Evolutionary conservation across 2,113 vertebrate species (phyloP), one percentile per base, ranked within the genome.

Genomic region (Rhinichthys klamathensis): DNA sequence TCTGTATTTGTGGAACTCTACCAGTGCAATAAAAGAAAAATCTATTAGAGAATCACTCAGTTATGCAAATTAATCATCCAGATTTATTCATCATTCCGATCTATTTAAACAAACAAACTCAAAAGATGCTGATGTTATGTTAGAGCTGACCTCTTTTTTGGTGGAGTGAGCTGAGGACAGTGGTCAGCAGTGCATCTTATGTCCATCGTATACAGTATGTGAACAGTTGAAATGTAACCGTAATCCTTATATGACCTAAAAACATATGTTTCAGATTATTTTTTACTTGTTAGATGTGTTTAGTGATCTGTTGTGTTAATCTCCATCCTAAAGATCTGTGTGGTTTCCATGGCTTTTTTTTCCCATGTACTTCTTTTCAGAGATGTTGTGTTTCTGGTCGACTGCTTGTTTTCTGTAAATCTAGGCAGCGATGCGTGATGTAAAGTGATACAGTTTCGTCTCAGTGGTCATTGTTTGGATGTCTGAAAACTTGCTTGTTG

Each of bases 1-100:
- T 51, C 79, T 85, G 60, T 44, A 80, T 89, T 25, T 75, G 44
- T 81, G 54, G 70, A 67, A 46, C 84, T 63, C 21, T 70, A 76
- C 58, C 70, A 65, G 41, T 38, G 41, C 49, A 82, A 79, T 72
- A 73, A 72, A 78, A 83, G 13, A 41, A 76, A 51, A 41, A 73
- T 65, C 30, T 49, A 30, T 63, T 63, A 80, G 38, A 5, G 35
- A 38, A 30, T 27, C n/a, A 61, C 77, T 80, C 58, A 61, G 58
- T 79, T 79, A n/a, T 44, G 32, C 9, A 8, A 63, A 80, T 46
- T 4, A 63, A 25, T 15, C 38, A 80, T 63, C 13, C 32, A 9
- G 23, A 41, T 61, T 61, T 60, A 74, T 74, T 73, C 41, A 73
- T 73, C 70, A 8, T 46, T 73, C 21, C 6, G 2, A 46, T 46